Evolutionary conservation across 2,888 invertebrate genomes (phyloP).

Genomic region (Microdon myrmicae): DNA sequence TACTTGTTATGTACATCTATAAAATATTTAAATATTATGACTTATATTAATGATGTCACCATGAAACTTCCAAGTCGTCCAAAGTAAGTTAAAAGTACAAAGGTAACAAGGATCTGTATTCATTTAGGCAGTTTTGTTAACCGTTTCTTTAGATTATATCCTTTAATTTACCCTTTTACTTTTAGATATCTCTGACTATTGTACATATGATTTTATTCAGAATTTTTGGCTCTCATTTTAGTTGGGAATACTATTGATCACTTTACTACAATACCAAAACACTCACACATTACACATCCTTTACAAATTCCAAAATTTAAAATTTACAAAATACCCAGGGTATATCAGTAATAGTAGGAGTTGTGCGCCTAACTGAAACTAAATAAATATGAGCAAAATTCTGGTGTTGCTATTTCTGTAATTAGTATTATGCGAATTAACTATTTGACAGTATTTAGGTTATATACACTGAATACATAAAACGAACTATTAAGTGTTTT

Average conservation of each 20-base stretch:
- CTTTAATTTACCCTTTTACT: not conserved
- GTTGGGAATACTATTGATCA: constrained; percentile 9
- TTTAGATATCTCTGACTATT: not conserved
- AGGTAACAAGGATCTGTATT: constrained; percentile 11
- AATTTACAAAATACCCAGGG: constrained; percentile 49
- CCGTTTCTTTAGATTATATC: constrained; percentile 9
- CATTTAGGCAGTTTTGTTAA: constrained; percentile 9
- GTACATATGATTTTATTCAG: not conserved
- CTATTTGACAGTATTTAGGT: no score
- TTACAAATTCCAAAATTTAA: constrained; percentile 2
- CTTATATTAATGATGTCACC: no score
- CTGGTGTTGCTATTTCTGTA: no score
- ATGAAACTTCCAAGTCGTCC: no score
- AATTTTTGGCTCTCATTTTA: constrained; percentile 32
- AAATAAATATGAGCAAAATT: no score
- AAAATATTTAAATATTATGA: no score
- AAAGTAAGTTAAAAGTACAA: no score
- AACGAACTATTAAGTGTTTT: no score
- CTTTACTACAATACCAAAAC: constrained; percentile 37
- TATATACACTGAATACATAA: no score
- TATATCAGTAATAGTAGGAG: constrained; percentile 54
- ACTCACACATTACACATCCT: constrained; percentile 27
- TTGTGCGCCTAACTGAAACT: constrained; percentile 48
- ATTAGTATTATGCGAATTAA: no score
- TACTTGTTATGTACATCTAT: no score